Base-by-base conservation (phyloP, 2,797 vertebrate species). In the Catamblyrhynchus diadema region DNA sequence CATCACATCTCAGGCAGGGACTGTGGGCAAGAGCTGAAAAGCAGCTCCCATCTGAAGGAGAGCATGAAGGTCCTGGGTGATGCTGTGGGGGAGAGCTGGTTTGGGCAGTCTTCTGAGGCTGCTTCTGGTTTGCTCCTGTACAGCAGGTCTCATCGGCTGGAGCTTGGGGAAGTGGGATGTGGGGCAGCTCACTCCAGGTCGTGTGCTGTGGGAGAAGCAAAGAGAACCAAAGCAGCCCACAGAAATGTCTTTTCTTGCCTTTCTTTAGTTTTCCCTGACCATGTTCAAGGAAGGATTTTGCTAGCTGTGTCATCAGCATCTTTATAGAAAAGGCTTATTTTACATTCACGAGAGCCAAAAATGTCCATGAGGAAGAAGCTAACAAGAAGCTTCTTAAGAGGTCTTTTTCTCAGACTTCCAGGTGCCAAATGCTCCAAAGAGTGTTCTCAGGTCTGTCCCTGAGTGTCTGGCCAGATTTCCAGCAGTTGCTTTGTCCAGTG, bases 311-410 rank as follows among this genome's bases (percentile, higher is more conserved):
- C 61, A 84, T 90, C 70, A 73, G 35, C 74, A 39, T 86, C 78
- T 81, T 88, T 86, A 56, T 25, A 90, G 67, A 82, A 93, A 73
- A 92, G 22, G 19, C 44, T 84, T 71, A 71, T 81, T 93, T 95
- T 54, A 60, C 53, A 72, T 86, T 95, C 62, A 56, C 62, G 77
- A 92, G 37, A 90, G 77, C 73, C 42, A 90, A 81, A 93, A 94
- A 85, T 48, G 70, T 77, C 86, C 48, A 77, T 60, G 53, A 84
- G 21, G 37, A 64, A 84, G 60, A 79, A 84, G 62, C 56, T 69
- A 88, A 45, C 30, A 79, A 93, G 75, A 65, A 81, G 48, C 54
- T 84, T 35, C 24, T 81, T 81, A 61, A 47, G 51, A 51, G 28
- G 22, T 59, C 66, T 75, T 72, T 84, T 87, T 47, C 27, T 50